These are phyloP conservation scores for Forbesichthys agassizii DNA, from an alignment of 2,113 vertebrate genomes.

Conservation along the genomic window DNA sequence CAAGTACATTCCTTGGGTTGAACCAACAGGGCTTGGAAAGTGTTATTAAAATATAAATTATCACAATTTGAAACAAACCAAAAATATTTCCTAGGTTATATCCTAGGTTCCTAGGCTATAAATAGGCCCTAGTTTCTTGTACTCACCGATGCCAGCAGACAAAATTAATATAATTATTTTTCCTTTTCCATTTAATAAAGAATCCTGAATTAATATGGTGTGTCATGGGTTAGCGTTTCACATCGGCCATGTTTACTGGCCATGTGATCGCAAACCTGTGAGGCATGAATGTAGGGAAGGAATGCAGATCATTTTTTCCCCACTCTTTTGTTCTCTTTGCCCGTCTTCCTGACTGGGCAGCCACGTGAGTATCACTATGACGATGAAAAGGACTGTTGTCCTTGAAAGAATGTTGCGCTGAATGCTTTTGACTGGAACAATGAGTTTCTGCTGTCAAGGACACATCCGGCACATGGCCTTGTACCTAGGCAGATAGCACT, in stretches of 20 bases:
- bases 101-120: too few relatives aligned
- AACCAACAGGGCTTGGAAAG: too few relatives aligned
- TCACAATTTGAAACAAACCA: too few relatives aligned
- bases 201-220: background rate
- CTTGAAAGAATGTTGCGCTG: conserved; percentile 23
- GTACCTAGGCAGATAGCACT: conserved; percentile 19
- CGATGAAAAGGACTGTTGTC: conserved; percentile 20
- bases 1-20: too few relatives aligned
- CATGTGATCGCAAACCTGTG: conserved; percentile 52
- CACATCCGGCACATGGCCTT: background rate
- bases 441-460: conserved; percentile 33
- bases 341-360: conserved; percentile 16
- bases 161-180: too few relatives aligned
- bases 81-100: too few relatives aligned
- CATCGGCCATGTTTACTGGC: conserved; percentile 8
- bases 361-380: conserved; percentile 22
- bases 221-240: background rate
- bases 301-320: conserved; percentile 48
- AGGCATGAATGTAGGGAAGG: conserved; percentile 52
- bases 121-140: too few relatives aligned
- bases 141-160: too few relatives aligned
- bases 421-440: conserved; percentile 23
- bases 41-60: too few relatives aligned
- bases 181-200: background rate
- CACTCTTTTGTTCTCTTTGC: conserved; percentile 31